A percentile compares a stretch with the other conserved stretches of the same genome.
phyloP scores from a whole-genome alignment of 2,888 invertebrate species.

The Lasioglossum vierecki region DNA sequence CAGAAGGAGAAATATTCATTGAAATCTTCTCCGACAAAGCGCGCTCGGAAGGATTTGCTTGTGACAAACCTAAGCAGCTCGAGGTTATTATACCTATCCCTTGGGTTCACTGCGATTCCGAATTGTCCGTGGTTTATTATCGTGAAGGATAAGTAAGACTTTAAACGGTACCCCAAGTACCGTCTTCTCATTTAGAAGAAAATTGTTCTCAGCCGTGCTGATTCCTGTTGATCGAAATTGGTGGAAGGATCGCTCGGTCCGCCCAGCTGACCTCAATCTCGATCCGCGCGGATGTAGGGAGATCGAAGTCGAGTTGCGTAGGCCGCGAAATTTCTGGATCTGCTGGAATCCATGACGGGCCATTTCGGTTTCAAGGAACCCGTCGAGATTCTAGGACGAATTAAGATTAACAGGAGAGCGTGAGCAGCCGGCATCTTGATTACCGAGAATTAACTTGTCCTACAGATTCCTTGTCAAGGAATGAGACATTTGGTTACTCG shows the following conservation, averaged over 20 bases:
- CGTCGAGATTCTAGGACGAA: neutral
- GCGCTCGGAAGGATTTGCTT: neutral
- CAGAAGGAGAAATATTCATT: neutral
- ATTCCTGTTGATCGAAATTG: constrained; percentile 37
- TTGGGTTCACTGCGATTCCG: neutral
- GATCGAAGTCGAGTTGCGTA: constrained; percentile 18
- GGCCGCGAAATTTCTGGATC: constrained; percentile 15
- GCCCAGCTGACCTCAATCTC: constrained; percentile 37
- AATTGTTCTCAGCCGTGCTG: neutral
- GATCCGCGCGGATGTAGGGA: constrained; percentile 24
- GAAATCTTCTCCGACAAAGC: neutral
- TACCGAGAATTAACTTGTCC: neutral
- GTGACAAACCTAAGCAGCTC: neutral
- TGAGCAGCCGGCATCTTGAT: neutral
- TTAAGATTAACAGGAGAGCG: neutral
- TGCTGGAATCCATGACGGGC: constrained; percentile 13
- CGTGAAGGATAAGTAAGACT: neutral
- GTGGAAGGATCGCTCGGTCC: constrained; percentile 8
- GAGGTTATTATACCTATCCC: neutral
- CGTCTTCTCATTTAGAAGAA: constrained; percentile 33
- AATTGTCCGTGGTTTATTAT: neutral
- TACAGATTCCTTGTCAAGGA: neutral
- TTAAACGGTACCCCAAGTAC: constrained; percentile 25
- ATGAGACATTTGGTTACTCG: neutral
- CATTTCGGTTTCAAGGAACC: constrained; percentile 14